phyloP scores from a whole-genome alignment of 2,888 invertebrate genomes.

The Coleophora deauratella region DNA sequence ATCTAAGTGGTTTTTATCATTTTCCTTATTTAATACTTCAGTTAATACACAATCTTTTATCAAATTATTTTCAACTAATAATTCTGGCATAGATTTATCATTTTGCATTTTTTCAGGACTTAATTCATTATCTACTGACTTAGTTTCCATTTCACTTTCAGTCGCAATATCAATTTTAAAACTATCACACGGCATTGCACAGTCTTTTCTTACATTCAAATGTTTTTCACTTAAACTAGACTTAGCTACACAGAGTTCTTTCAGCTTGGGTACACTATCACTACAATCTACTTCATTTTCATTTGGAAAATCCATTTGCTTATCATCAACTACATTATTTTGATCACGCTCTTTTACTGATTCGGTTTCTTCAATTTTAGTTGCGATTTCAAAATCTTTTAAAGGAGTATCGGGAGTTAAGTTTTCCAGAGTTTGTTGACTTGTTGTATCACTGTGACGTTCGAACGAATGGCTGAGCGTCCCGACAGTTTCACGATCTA shows the following conservation, averaged over 20 bases:
- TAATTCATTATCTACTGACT: constrained; percentile 54
- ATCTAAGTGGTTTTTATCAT: constrained; percentile 12
- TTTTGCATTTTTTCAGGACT: constrained; percentile 19
- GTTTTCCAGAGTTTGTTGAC: constrained; percentile 62
- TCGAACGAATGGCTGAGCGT: constrained; percentile 64
- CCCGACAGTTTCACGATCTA: constrained; percentile 55
- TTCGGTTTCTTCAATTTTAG: neutral
- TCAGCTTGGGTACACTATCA: constrained; percentile 55
- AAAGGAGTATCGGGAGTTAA: constrained; percentile 60
- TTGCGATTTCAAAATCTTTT: constrained; percentile 42
- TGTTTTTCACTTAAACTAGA: constrained; percentile 61
- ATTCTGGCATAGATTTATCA: constrained; percentile 24
- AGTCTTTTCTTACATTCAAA: constrained; percentile 58
- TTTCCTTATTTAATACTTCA: constrained; percentile 2
- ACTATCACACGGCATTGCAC: constrained; percentile 61
- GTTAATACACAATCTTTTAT: constrained; percentile 7
- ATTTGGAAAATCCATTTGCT: constrained; percentile 50
- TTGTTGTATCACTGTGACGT: constrained; percentile 54
- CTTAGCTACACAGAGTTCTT: constrained; percentile 56
- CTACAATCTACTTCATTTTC: constrained; percentile 43
- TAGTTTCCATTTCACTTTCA: constrained; percentile 53
- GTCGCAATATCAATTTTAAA: constrained; percentile 48
- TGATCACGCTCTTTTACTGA: constrained; percentile 2
- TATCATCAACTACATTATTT: constrained; percentile 26
- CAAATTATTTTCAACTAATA: constrained; percentile 28